phyloP scores from a whole-genome alignment of 2,888 invertebrate genomes.

The Drosophila basisetae region DNA sequence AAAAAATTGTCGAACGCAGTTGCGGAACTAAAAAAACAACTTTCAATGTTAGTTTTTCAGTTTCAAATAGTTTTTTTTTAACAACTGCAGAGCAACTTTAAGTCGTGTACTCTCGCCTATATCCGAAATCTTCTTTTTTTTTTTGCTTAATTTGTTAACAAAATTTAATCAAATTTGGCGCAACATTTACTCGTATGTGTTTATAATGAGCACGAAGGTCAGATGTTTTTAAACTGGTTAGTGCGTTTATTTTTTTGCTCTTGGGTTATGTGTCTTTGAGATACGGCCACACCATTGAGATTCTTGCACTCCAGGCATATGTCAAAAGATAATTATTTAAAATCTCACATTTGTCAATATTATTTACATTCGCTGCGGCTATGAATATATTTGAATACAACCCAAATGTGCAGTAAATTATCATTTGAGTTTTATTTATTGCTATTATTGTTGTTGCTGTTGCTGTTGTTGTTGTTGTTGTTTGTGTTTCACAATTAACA shows the following conservation, averaged over 20 bases:
- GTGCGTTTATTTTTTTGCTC: slow-evolving; percentile 1
- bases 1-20: background rate
- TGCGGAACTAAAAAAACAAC: background rate
- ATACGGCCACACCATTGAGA: slow-evolving; percentile 24
- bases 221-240: slow-evolving; percentile 47
- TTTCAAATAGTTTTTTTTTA: background rate
- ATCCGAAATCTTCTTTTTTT: background rate
- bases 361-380: slow-evolving; percentile 39
- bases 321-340: slow-evolving; percentile 60
- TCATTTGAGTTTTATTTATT: slow-evolving; percentile 26
- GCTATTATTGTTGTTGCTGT: background rate
- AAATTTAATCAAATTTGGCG: slow-evolving; percentile 42
- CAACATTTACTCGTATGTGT: slow-evolving; percentile 17
- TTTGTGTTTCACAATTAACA: slow-evolving; percentile 54
- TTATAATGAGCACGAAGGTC: slow-evolving; percentile 75
- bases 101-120: background rate
- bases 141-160: background rate
- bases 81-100: background rate
- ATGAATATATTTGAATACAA: slow-evolving; percentile 56
- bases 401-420: slow-evolving; percentile 48
- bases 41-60: background rate
- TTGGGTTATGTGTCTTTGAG: slow-evolving; percentile 38
- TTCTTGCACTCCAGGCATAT: slow-evolving; percentile 33
- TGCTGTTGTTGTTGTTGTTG: slow-evolving; percentile 9
- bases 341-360: slow-evolving; percentile 64